phyloP scores from a whole-genome alignment of 2,113 vertebrate genomes.

The Brienomyrus brachyistius region DNA sequence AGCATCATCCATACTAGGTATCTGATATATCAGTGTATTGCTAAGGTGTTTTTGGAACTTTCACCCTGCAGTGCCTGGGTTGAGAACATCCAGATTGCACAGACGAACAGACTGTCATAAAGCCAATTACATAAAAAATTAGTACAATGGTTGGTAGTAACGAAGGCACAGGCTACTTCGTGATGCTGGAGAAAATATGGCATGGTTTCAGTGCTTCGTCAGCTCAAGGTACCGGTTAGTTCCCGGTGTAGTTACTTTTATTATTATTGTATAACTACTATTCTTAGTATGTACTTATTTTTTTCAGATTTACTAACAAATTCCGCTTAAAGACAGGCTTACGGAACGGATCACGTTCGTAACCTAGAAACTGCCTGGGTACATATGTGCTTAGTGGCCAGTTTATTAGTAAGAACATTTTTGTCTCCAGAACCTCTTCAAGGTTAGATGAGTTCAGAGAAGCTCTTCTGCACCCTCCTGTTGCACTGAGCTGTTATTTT shows the following conservation, averaged over 20 bases:
- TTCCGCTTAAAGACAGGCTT: background rate
- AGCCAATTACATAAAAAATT: background rate
- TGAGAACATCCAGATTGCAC: background rate
- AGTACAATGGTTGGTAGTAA: background rate
- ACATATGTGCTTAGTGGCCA: background rate
- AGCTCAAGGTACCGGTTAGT: background rate
- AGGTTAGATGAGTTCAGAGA: background rate
- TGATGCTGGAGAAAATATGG: background rate
- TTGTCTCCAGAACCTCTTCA: background rate
- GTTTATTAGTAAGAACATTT: background rate
- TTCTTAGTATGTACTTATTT: background rate
- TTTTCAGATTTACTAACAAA: background rate
- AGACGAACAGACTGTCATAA: background rate
- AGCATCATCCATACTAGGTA: background rate
- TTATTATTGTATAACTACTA: background rate
- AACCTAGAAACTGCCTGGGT: background rate
- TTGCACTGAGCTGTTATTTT: background rate
- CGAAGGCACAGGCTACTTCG: background rate
- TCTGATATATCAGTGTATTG: background rate
- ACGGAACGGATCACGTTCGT: background rate
- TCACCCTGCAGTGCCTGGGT: background rate
- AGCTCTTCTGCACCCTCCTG: background rate
- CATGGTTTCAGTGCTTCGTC: background rate
- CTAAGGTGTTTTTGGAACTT: background rate
- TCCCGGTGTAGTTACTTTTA: background rate